Conservation (phyloP, 2,113 vertebrate genomes). For the Sander vitreus region DNA sequence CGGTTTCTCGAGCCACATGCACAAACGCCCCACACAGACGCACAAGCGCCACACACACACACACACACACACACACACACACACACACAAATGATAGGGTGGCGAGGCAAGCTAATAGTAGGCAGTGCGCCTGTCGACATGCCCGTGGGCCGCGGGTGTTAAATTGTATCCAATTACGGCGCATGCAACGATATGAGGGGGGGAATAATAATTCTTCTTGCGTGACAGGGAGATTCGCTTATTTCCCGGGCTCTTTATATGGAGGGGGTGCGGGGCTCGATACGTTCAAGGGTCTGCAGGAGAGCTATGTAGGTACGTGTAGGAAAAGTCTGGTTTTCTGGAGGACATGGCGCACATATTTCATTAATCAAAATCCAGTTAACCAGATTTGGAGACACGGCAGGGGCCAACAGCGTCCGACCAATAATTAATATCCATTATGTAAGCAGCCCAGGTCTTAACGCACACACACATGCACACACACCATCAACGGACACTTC, state of each 20-base stretch:
- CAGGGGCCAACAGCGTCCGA: constrained; percentile 57
- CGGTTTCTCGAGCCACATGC: constrained; percentile 64
- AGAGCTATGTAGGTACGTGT: constrained; percentile 23
- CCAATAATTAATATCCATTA: constrained; percentile 79
- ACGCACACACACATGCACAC: constrained; percentile 13
- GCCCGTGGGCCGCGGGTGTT: constrained; percentile 84
- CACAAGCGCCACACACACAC: constrained; percentile 9
- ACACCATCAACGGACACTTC: constrained; percentile 6
- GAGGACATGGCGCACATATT: constrained; percentile 64
- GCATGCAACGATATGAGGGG: constrained; percentile 74
- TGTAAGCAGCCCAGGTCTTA: constrained; percentile 51
- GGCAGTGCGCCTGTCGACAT: constrained; percentile 78
- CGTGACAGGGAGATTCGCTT: constrained; percentile 82
- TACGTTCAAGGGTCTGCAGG: constrained; percentile 41
- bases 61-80: constrained; percentile 63
- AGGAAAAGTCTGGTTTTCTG: constrained; percentile 36
- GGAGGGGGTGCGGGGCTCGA: constrained; percentile 41
- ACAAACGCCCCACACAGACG: constrained; percentile 2
- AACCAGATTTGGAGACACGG: constrained; percentile 69
- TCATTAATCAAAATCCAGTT: constrained; percentile 82
- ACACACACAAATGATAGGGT: constrained; percentile 80
- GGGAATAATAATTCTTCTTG: constrained; percentile 81
- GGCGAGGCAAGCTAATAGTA: constrained; percentile 79
- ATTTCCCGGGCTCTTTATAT: constrained; percentile 70
- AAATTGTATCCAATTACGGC: constrained; percentile 87